phyloP scores from a whole-genome alignment of 2,888 invertebrate species.

The Therioaphis trifolii region DNA sequence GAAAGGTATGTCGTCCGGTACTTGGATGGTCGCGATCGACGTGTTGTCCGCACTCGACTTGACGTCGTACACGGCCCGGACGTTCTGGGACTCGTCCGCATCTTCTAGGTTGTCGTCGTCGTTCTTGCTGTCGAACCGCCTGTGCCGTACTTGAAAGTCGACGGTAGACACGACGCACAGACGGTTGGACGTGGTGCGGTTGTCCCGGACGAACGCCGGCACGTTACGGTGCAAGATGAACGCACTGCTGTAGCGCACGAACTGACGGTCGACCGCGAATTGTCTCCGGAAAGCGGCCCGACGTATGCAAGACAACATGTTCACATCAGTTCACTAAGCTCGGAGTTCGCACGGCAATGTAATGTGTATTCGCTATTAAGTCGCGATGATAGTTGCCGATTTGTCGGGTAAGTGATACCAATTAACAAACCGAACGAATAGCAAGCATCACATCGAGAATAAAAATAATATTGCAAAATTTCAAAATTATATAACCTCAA shows the following conservation, averaged over 20 bases:
- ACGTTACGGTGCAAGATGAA: constrained; percentile 10
- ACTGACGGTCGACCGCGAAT: not conserved
- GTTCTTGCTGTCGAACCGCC: constrained; percentile 51
- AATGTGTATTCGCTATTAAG: too few relatives aligned
- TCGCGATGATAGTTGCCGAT: too few relatives aligned
- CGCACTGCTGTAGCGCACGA: constrained; percentile 2
- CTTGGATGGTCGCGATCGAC: constrained; percentile 80
- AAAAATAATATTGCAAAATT: too few relatives aligned
- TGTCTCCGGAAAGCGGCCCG: not conserved
- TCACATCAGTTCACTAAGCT: too few relatives aligned
- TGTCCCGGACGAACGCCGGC: not conserved
- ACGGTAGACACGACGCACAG: not conserved
- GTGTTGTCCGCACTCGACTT: constrained; percentile 43
- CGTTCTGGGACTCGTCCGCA: constrained; percentile 38
- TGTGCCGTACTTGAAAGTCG: constrained; percentile 33
- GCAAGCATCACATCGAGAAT: too few relatives aligned
- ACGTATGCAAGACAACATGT: constrained; percentile 26
- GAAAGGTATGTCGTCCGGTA: constrained; percentile 96
- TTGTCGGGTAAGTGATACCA: too few relatives aligned
- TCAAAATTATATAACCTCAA: not conserved
- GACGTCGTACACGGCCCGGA: constrained; percentile 35
- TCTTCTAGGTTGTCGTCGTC: constrained; percentile 25
- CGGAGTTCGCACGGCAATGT: too few relatives aligned
- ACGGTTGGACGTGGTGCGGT: not conserved
- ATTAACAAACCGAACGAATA: too few relatives aligned